A percentile compares a stretch with the other conserved stretches of the same genome.
Conservation (phyloP, 2,888 invertebrate genomes). For the Agriopis aurantiaria region DNA sequence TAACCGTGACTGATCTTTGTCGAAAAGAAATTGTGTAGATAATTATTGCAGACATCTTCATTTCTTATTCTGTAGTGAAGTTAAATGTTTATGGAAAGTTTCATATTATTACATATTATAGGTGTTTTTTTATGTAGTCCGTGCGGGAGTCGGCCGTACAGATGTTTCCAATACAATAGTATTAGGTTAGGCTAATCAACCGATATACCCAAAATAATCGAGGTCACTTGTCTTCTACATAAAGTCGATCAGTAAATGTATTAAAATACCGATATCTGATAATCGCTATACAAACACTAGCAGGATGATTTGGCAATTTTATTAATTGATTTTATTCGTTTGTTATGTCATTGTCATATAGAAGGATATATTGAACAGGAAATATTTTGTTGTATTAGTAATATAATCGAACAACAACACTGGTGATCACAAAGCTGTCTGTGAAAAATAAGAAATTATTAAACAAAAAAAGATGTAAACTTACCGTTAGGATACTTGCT, state of each 20-base stretch:
- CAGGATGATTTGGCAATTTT: conserved; percentile 19
- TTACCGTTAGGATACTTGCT: too few species aligned
- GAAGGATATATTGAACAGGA: conserved; percentile 2
- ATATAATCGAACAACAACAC: not conserved
- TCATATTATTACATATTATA: too few species aligned
- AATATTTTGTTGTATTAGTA: conserved; percentile 1
- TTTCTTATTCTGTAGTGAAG: not conserved
- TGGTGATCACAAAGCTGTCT: not conserved
- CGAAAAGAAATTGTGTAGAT: not conserved
- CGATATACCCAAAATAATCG: conserved; percentile 12
- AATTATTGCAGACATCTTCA: not conserved
- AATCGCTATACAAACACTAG: conserved; percentile 7
- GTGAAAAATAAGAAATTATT: not conserved
- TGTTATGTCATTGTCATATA: not conserved
- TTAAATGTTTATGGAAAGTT: too few species aligned
- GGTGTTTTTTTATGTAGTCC: too few species aligned
- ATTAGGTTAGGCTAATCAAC: conserved; percentile 16
- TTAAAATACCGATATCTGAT: conserved; percentile 16
- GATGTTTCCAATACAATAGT: not conserved
- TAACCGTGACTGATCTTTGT: conserved; percentile 1
- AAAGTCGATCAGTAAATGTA: conserved; percentile 6
- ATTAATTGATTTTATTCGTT: conserved; percentile 11
- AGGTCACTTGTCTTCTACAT: conserved; percentile 13
- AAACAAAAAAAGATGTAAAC: too few species aligned
- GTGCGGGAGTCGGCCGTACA: too few species aligned